Conservation (phyloP, 1,140 invertebrate species). For the Meteorus sp. region DNA sequence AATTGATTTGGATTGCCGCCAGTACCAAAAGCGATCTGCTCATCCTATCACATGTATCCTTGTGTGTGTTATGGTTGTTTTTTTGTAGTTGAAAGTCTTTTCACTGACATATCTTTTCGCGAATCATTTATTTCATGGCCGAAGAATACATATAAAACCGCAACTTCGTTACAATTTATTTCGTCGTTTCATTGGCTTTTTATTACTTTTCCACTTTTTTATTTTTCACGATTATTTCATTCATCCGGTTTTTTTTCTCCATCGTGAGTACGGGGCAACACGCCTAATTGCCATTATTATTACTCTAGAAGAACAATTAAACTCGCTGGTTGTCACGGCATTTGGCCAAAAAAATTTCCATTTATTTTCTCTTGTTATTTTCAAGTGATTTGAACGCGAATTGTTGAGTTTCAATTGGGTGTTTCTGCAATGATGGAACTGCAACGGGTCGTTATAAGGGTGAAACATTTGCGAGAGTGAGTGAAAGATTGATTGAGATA, state of each 20-base stretch:
- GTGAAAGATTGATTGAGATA: too few species aligned
- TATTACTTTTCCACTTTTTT: too few species aligned
- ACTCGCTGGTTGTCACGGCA: neutral
- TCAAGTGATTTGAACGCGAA: neutral
- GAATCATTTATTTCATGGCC: too few species aligned
- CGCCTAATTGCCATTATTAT: conserved; percentile 7
- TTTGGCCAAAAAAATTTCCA: conserved; percentile 1
- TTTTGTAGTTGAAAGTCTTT: too few species aligned
- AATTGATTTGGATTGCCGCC: conserved; percentile 56
- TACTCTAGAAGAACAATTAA: neutral
- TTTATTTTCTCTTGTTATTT: neutral
- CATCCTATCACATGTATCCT: conserved; percentile 11
- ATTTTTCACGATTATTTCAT: too few species aligned
- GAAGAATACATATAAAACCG: too few species aligned
- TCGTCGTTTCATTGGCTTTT: too few species aligned
- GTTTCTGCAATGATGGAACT: too few species aligned
- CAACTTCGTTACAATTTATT: too few species aligned
- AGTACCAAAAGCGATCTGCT: conserved; percentile 47
- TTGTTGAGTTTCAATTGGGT: neutral
- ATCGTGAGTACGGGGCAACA: neutral
- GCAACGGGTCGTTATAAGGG: too few species aligned
- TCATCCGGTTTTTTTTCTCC: too few species aligned
- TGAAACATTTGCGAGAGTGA: neutral
- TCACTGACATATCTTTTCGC: too few species aligned
- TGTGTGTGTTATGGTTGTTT: neutral